phyloP scores from a whole-genome alignment of 2,797 vertebrate genomes.

The Esox lucius region DNA sequence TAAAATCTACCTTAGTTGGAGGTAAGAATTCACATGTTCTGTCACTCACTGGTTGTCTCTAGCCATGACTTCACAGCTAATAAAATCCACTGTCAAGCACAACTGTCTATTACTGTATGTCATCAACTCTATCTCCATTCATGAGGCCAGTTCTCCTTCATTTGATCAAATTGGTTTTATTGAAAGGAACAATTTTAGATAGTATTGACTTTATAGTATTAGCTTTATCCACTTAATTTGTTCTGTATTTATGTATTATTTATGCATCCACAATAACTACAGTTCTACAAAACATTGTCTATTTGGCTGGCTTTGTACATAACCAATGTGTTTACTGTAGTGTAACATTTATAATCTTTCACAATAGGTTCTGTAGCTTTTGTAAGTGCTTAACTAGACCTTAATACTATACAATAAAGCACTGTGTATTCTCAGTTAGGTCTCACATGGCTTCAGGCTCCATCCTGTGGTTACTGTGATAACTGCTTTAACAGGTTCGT shows the following conservation, averaged over 20 bases:
- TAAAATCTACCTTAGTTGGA: constrained; percentile 38
- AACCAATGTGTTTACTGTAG: background rate
- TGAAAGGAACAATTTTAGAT: background rate
- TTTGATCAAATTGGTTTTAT: background rate
- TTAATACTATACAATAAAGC: background rate
- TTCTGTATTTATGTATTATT: background rate
- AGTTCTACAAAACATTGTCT: background rate
- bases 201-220: too few relatives aligned
- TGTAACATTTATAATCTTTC: background rate
- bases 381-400: background rate
- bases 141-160: background rate
- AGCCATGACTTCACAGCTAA: constrained; percentile 63
- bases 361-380: too few relatives aligned
- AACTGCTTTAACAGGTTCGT: background rate
- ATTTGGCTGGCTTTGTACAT: background rate
- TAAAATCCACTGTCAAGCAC: constrained; percentile 72
- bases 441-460: background rate
- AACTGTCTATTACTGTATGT: constrained; percentile 33
- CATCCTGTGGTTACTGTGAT: constrained; percentile 12
- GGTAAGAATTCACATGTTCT: constrained; percentile 66
- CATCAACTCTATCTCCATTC: constrained; percentile 26
- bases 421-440: background rate
- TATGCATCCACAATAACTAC: background rate
- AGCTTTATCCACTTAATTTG: background rate
- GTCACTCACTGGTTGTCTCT: constrained; percentile 54